Conservation (phyloP, 2,888 invertebrate species). For the Idaea dimidiata region DNA sequence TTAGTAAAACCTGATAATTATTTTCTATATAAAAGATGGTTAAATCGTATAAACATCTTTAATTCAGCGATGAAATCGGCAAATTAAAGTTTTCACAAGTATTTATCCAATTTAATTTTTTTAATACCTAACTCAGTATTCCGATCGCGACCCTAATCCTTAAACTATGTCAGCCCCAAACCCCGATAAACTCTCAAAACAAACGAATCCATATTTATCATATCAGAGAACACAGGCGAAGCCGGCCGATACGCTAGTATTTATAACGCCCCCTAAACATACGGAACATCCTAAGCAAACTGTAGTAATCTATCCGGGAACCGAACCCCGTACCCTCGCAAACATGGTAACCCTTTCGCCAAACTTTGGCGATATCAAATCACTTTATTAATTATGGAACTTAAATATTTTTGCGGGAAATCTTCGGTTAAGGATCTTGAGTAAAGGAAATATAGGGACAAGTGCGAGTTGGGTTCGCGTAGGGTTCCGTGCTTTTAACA, state of each 20-base stretch:
- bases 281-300: constrained; percentile 43
- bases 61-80: no score
- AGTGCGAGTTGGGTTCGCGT: no score
- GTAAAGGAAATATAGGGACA: background rate
- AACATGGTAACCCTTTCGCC: constrained; percentile 54
- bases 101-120: no score
- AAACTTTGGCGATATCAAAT: constrained; percentile 45
- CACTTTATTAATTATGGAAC: constrained; percentile 60
- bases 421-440: constrained; percentile 5
- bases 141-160: background rate
- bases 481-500: no score
- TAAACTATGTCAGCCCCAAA: background rate
- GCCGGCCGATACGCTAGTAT: constrained; percentile 13
- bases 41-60: no score
- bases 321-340: constrained; percentile 51
- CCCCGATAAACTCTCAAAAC: background rate
- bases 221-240: background rate
- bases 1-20: no score
- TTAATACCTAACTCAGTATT: background rate
- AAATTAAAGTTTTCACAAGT: no score
- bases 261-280: constrained; percentile 22
- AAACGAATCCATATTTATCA: background rate
- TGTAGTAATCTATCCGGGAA: constrained; percentile 46
- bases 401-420: constrained; percentile 3
- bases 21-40: no score